Percentiles rank a stretch among this genome's conserved stretches.
These are phyloP conservation scores for Syngnathus typhle DNA, from an alignment of 2,113 vertebrate genomes.

Conservation along the genomic window DNA sequence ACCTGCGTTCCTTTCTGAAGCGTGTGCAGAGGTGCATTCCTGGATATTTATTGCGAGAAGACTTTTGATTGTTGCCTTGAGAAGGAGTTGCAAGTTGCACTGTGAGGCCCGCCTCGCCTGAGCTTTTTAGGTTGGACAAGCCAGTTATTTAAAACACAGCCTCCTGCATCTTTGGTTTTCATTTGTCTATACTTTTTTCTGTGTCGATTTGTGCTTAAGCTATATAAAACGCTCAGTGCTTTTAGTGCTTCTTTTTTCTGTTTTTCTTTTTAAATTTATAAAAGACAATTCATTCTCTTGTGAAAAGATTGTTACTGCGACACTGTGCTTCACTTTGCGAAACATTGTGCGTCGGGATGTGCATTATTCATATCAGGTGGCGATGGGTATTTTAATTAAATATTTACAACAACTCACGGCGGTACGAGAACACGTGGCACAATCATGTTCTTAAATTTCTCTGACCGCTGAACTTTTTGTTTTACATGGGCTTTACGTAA, in stretches of 20 bases:
- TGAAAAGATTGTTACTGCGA: background rate
- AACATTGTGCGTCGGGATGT: constrained; percentile 43
- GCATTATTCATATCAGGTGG: constrained; percentile 78
- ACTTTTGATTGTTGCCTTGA: constrained; percentile 28
- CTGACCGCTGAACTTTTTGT: background rate
- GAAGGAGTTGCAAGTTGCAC: constrained; percentile 15
- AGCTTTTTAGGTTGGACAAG: constrained; percentile 74
- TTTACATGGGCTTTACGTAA: background rate
- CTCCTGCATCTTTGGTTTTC: constrained; percentile 47
- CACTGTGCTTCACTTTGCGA: constrained; percentile 41
- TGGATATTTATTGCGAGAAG: constrained; percentile 16
- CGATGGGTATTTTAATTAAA: constrained; percentile 97
- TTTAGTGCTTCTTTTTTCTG: constrained; percentile 2
- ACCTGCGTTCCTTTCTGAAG: background rate
- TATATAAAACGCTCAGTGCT: constrained; percentile 63
- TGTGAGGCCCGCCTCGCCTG: background rate
- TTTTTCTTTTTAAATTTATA: constrained; percentile 10
- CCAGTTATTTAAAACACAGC: constrained; percentile 71
- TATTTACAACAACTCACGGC: constrained; percentile 57
- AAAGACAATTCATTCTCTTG: background rate
- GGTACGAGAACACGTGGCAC: background rate
- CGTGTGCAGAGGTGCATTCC: constrained; percentile 25
- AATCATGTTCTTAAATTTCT: background rate
- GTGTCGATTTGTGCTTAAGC: constrained; percentile 70
- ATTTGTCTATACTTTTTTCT: constrained; percentile 57